These are phyloP conservation scores for Pipra filicauda DNA, from an alignment of 2,113 vertebrate genomes.

Conservation along the genomic window DNA sequence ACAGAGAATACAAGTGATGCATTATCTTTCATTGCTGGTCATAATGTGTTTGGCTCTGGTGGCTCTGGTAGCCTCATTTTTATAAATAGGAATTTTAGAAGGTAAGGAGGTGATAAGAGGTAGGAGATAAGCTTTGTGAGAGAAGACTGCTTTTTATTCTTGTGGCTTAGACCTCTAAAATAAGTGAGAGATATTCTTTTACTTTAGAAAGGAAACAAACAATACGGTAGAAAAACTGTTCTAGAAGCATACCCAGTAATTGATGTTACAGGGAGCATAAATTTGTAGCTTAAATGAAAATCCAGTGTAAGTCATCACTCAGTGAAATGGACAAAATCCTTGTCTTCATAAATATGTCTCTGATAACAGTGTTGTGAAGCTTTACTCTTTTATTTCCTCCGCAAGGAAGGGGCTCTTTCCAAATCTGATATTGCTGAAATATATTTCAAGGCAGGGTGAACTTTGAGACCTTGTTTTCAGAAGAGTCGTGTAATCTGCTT, in stretches of 20 bases:
- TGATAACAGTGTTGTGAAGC: not conserved
- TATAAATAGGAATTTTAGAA: not conserved
- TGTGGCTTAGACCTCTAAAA: not conserved
- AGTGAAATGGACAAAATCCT: not conserved
- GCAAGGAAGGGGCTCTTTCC: not conserved
- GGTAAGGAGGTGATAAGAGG: not conserved
- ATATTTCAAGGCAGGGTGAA: not conserved
- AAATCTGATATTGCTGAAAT: not conserved
- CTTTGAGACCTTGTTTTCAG: not conserved
- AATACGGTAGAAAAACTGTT: not conserved
- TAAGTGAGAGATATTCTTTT: not conserved
- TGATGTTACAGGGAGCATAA: not conserved
- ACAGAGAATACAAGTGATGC: not conserved
- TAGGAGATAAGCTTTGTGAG: not conserved
- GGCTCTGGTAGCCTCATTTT: not conserved
- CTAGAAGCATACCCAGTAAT: not conserved
- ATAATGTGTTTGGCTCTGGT: not conserved
- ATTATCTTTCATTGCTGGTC: not conserved
- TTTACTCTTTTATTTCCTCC: not conserved
- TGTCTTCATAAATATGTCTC: not conserved
- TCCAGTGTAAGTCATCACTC: not conserved
- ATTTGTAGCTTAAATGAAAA: not conserved
- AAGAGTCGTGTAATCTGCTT: not conserved
- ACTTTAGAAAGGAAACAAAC: not conserved
- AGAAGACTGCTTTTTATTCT: not conserved